Conservation (phyloP, 2,113 vertebrate genomes). For the Clarias gariepinus region DNA sequence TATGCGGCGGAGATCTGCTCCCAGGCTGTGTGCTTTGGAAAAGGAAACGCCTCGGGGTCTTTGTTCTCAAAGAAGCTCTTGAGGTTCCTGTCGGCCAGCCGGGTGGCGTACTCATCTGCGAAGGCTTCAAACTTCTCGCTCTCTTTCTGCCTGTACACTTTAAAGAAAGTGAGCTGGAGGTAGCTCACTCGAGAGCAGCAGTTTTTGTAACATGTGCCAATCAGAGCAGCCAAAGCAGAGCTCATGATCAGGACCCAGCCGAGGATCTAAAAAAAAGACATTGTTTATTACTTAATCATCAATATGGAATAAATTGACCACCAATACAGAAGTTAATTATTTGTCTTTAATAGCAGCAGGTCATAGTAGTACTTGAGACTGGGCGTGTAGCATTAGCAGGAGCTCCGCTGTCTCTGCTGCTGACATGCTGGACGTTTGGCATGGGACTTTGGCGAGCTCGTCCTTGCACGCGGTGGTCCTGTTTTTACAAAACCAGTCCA, state of each 20-base stretch:
- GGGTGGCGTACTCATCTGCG: slow-evolving; percentile 65
- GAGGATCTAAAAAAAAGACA: slow-evolving; percentile 63
- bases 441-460: slow-evolving; percentile 80
- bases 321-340: too few species aligned
- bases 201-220: slow-evolving; percentile 70
- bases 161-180: slow-evolving; percentile 76
- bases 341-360: neutral
- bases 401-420: slow-evolving; percentile 74
- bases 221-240: slow-evolving; percentile 50
- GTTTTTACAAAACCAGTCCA: slow-evolving; percentile 77
- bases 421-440: slow-evolving; percentile 75
- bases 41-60: slow-evolving; percentile 60
- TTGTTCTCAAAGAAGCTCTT: slow-evolving; percentile 75
- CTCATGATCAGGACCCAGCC: slow-evolving; percentile 73
- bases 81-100: slow-evolving; percentile 74
- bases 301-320: neutral
- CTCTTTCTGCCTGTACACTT: slow-evolving; percentile 73
- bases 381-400: slow-evolving; percentile 82
- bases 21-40: slow-evolving; percentile 75
- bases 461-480: slow-evolving; percentile 74
- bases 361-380: slow-evolving; percentile 84
- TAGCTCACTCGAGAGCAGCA: slow-evolving; percentile 77
- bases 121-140: slow-evolving; percentile 67
- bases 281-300: neutral
- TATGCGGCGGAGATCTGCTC: slow-evolving; percentile 72